Conservation (phyloP, 2,888 invertebrate genomes). For the Spilarctia lutea region DNA sequence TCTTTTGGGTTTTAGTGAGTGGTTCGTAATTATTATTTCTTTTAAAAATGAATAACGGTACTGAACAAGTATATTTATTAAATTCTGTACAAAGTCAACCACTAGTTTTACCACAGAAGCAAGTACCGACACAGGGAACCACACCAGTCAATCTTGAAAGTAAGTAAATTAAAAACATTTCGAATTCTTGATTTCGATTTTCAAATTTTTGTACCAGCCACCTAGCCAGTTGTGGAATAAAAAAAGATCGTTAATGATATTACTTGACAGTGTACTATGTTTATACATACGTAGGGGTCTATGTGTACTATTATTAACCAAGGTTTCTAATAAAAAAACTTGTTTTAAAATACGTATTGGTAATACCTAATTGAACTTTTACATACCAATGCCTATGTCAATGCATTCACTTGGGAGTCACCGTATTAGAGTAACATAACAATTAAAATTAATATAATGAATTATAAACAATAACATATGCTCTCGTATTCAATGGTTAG, state of each 20-base stretch:
- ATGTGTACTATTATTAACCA: too few species aligned
- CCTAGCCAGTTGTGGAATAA: neutral
- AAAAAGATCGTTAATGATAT: neutral
- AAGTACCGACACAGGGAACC: conserved; percentile 19
- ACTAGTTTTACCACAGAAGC: conserved; percentile 37
- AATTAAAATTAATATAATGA: too few species aligned
- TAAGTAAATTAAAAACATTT: conserved; percentile 43
- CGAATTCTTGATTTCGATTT: conserved; percentile 14
- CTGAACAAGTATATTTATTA: conserved; percentile 60
- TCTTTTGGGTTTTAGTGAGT: neutral
- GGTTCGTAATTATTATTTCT: neutral
- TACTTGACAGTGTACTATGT: too few species aligned
- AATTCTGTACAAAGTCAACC: conserved; percentile 47
- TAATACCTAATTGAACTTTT: too few species aligned
- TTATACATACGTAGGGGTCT: too few species aligned
- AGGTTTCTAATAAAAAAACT: too few species aligned
- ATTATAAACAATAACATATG: too few species aligned
- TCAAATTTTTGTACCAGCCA: neutral
- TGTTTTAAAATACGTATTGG: too few species aligned
- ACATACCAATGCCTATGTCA: too few species aligned
- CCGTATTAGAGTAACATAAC: too few species aligned
- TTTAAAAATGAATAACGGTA: conserved; percentile 58
- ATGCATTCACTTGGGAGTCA: too few species aligned
- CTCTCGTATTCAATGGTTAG: too few species aligned
- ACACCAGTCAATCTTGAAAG: conserved; percentile 57